A percentile compares a stretch with the other conserved stretches of the same genome.
These are phyloP conservation scores for Ciconia boyciana DNA, from an alignment of 2,113 vertebrate species.

Conservation along the genomic window DNA sequence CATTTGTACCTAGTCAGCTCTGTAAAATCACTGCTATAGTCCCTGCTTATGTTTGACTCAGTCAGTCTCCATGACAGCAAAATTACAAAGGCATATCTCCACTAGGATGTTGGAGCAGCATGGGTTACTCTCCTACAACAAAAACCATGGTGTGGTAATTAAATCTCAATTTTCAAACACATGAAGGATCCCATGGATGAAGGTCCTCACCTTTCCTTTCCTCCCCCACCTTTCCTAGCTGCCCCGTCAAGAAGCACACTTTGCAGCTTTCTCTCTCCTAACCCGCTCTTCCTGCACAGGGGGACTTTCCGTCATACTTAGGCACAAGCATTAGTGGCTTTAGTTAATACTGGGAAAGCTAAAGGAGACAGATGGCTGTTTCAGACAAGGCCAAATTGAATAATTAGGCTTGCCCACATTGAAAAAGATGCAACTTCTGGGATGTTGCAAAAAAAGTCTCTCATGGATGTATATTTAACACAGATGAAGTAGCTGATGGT, in stretches of 20 bases:
- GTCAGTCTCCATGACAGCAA: neutral
- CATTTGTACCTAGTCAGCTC: neutral
- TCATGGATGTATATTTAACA: neutral
- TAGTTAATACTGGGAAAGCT: neutral
- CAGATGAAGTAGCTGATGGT: neutral
- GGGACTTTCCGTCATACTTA: neutral
- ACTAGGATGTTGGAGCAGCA: neutral
- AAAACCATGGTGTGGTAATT: neutral
- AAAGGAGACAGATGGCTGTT: neutral
- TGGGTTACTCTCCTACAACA: neutral
- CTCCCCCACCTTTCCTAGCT: neutral
- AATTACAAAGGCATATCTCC: neutral
- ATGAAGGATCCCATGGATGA: neutral
- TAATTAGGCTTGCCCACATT: neutral
- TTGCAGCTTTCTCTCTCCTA: neutral
- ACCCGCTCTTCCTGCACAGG: neutral
- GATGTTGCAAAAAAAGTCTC: neutral
- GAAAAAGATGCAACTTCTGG: neutral
- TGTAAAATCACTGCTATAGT: neutral
- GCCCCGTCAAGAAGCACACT: neutral
- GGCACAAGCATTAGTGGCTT: neutral
- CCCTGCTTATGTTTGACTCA: neutral
- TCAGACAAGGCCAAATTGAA: neutral
- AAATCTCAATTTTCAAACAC: neutral
- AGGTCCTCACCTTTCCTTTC: neutral